Conservation (phyloP, 2,113 vertebrate species). For the Phaetusa simplex region DNA sequence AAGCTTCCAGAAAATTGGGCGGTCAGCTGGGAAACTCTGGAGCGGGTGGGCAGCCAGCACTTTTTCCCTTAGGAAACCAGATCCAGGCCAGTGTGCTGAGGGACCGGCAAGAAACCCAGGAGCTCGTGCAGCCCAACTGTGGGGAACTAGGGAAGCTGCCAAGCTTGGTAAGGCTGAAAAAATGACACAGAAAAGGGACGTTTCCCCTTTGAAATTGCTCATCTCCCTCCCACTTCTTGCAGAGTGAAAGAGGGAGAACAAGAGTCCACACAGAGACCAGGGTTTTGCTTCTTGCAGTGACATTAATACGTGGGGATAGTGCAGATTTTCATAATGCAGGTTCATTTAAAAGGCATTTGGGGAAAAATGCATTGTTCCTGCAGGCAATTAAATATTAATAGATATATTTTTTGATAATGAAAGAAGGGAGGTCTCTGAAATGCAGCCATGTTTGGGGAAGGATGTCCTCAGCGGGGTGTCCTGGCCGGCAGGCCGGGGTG, state of each 20-base stretch:
- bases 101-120: neutral
- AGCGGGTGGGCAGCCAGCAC: neutral
- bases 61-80: neutral
- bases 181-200: neutral
- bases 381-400: neutral
- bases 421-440: neutral
- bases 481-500: accelerated
- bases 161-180: neutral
- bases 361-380: neutral
- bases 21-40: neutral
- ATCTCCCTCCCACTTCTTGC: neutral
- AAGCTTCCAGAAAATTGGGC: neutral
- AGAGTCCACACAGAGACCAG: neutral
- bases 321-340: neutral
- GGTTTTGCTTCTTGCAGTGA: neutral
- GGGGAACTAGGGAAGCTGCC: neutral
- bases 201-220: neutral
- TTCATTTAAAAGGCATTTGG: neutral
- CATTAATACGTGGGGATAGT: neutral
- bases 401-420: neutral
- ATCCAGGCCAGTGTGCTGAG: neutral
- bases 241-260: neutral
- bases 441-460: neutral
- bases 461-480: neutral
- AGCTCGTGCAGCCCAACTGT: accelerated